Conservation (phyloP, 2,113 vertebrate species). For the Melanerpes aurifrons region DNA sequence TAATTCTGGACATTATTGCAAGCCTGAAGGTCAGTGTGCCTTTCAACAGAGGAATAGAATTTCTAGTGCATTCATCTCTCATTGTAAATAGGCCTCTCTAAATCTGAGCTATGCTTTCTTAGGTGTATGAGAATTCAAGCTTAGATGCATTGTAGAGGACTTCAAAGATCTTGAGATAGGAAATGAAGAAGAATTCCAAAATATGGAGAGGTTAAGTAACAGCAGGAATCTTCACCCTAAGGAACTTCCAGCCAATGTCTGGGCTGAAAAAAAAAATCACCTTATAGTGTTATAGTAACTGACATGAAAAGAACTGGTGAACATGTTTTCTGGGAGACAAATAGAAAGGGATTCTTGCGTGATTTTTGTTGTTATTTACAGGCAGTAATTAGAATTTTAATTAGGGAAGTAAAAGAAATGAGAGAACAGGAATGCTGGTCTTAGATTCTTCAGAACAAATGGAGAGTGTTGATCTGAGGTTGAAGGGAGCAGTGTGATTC, state of each 20-base stretch:
- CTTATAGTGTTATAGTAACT: neutral
- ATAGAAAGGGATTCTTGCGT: neutral
- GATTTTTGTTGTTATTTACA: neutral
- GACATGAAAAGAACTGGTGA: neutral
- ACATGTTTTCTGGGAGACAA: neutral
- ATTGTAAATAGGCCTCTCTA: slow-evolving; percentile 24
- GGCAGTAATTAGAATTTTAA: neutral
- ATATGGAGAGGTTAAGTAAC: neutral
- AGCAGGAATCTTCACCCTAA: neutral
- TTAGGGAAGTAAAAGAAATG: neutral
- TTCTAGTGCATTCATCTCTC: slow-evolving; percentile 52
- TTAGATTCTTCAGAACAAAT: neutral
- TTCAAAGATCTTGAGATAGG: neutral
- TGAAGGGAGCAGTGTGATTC: neutral
- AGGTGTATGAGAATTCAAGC: neutral
- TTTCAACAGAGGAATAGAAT: slow-evolving; percentile 63
- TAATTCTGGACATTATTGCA: slow-evolving; percentile 66
- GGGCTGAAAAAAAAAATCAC: neutral
- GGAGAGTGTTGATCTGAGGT: neutral
- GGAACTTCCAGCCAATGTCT: neutral
- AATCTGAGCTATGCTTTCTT: neutral
- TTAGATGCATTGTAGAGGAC: neutral
- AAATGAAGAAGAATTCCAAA: neutral
- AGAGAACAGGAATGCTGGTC: neutral
- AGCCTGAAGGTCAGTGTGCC: slow-evolving; percentile 35